phyloP scores from a whole-genome alignment of 2,113 vertebrate genomes.

The Trogon melanurus region DNA sequence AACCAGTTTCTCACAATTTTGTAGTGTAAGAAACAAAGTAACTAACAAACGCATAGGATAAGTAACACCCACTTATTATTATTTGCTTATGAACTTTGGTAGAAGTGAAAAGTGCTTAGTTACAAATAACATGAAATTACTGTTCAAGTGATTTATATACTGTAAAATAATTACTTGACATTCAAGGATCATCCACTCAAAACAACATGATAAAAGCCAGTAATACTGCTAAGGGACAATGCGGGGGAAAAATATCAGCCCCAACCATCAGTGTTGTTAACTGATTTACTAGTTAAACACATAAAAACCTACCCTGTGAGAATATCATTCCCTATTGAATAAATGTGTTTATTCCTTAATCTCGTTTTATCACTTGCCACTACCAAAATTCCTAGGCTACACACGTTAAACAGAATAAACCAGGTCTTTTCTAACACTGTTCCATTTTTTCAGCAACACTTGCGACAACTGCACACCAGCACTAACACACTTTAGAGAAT shows the following conservation, averaged over 20 bases:
- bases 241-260: background rate
- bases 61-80: background rate
- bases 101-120: background rate
- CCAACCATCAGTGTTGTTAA: background rate
- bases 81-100: background rate
- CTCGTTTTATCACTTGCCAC: background rate
- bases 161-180: background rate
- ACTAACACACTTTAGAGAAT: accelerated
- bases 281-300: background rate
- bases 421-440: background rate
- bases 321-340: background rate
- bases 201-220: background rate
- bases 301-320: background rate
- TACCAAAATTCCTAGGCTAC: background rate
- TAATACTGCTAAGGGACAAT: background rate
- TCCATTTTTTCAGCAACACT: background rate
- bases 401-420: background rate
- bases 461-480: background rate
- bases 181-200: background rate
- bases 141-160: background rate
- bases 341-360: accelerated
- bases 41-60: background rate
- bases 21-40: background rate
- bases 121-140: background rate
- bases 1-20: background rate